Percentiles rank a stretch among this genome's conserved stretches.
Conservation (phyloP, 2,888 invertebrate genomes). For the Cephus runcator region DNA sequence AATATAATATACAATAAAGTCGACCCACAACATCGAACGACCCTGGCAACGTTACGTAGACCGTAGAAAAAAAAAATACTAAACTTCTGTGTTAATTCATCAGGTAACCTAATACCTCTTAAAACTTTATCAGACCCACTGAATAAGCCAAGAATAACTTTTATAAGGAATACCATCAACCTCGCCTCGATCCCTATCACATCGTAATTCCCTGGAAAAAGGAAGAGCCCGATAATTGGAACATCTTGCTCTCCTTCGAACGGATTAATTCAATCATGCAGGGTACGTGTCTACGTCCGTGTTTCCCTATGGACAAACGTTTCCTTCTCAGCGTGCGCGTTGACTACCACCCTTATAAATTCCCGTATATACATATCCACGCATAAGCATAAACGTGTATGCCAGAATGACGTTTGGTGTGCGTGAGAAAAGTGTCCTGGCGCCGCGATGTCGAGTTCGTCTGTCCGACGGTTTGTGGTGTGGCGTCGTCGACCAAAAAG, state of each 20-base stretch:
- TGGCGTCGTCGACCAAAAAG: slow-evolving; percentile 21
- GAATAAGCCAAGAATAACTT: not conserved
- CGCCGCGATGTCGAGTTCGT: slow-evolving; percentile 9
- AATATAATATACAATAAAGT: not conserved
- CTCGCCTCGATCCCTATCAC: not conserved
- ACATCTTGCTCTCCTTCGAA: not conserved
- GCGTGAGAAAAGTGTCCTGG: slow-evolving; percentile 21
- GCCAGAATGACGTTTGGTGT: not conserved
- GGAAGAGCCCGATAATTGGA: not conserved
- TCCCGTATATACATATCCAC: not conserved
- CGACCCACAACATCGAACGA: not conserved
- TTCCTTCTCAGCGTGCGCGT: not conserved
- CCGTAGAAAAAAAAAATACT: slow-evolving; percentile 10
- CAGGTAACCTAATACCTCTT: not conserved
- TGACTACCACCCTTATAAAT: not conserved
- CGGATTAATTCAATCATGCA: not conserved
- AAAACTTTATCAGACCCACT: not conserved
- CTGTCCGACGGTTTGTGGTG: slow-evolving; percentile 15
- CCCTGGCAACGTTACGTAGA: slow-evolving; percentile 13
- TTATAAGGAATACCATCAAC: not conserved
- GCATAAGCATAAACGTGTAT: not conserved
- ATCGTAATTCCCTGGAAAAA: not conserved
- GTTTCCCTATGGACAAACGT: not conserved
- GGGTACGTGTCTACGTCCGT: not conserved
- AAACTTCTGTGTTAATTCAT: not conserved